phyloP scores from a whole-genome alignment of 2,888 invertebrate genomes.

The Pyralis farinalis region DNA sequence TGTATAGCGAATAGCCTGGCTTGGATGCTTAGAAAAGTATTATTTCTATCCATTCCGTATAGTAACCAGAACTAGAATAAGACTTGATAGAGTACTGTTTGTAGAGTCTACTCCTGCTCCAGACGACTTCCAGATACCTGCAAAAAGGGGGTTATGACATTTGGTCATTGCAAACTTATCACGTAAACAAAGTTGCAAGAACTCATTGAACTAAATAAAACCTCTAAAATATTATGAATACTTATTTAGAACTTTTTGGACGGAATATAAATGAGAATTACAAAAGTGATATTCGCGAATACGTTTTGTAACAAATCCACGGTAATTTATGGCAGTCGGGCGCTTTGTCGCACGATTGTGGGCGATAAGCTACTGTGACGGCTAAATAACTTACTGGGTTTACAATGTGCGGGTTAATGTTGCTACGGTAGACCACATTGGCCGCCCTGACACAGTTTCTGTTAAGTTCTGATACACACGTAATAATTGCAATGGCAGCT shows the following conservation, averaged over 20 bases:
- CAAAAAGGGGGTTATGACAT: no score
- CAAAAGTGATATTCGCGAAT: not conserved
- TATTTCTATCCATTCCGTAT: no score
- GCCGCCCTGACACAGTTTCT: constrained; percentile 55
- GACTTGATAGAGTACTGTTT: no score
- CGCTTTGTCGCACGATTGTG: constrained; percentile 8
- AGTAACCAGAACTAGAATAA: no score
- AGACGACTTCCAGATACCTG: no score
- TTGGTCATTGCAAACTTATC: no score
- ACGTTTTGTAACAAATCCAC: constrained; percentile 1
- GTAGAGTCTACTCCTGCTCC: no score
- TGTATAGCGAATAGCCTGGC: no score
- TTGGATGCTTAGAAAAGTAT: no score
- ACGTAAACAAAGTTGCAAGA: no score
- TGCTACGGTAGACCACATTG: not conserved
- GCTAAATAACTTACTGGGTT: constrained; percentile 8
- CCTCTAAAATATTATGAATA: not conserved
- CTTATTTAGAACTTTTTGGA: not conserved
- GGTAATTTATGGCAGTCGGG: constrained; percentile 9
- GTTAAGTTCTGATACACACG: constrained; percentile 40
- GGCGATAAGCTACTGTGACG: constrained; percentile 4
- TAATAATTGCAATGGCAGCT: constrained; percentile 57
- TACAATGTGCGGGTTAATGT: constrained; percentile 5
- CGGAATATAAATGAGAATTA: not conserved
- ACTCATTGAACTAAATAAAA: not conserved